These are phyloP conservation scores for Fregata magnificens DNA, from an alignment of 2,113 vertebrate genomes.

Conservation along the genomic window DNA sequence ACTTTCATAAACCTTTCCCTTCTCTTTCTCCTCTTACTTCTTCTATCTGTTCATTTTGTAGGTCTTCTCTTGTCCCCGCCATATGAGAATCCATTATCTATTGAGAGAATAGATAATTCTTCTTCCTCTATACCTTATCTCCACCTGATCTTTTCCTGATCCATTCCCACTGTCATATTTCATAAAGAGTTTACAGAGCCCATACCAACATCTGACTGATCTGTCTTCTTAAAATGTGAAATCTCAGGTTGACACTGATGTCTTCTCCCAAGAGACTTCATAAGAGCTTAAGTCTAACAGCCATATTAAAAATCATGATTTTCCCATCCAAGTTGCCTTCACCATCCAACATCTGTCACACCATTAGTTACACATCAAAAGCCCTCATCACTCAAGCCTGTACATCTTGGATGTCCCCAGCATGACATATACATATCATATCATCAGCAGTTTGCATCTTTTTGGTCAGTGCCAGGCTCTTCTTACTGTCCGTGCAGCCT, in stretches of 20 bases:
- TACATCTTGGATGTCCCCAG: background rate
- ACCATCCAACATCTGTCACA: background rate
- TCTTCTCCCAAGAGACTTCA: background rate
- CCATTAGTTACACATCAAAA: background rate
- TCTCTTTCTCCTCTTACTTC: background rate
- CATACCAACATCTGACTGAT: background rate
- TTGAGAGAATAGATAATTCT: background rate
- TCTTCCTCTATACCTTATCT: background rate
- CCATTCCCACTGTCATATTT: background rate
- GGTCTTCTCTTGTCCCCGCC: background rate
- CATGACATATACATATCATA: background rate
- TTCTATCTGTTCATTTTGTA: background rate
- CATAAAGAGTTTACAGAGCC: background rate
- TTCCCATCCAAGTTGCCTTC: background rate
- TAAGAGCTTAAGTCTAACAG: background rate
- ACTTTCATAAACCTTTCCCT: background rate
- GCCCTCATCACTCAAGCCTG: accelerated
- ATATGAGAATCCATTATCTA: background rate
- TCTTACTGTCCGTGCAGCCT: background rate
- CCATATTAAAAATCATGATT: background rate
- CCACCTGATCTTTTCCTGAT: background rate
- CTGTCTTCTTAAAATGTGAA: background rate
- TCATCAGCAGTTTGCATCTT: background rate
- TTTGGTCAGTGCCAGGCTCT: background rate
- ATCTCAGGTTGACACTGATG: background rate